Conservation (phyloP, 2,888 invertebrate species). For the Pseudeuparius sepicola region DNA sequence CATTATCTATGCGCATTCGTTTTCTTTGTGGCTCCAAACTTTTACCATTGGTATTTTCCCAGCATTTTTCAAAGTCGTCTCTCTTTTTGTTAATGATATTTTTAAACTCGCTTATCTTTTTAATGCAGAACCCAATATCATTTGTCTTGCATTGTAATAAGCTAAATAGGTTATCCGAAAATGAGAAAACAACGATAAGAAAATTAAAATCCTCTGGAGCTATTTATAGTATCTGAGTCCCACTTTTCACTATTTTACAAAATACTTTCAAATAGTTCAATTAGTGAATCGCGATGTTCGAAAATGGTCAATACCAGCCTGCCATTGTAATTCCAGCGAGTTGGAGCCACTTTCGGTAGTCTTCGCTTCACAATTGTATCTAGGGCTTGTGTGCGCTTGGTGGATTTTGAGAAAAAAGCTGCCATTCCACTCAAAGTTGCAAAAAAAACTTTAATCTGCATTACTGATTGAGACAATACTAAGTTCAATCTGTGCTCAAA, state of each 20-base stretch:
- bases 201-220: constrained; percentile 15
- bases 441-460: constrained; percentile 27
- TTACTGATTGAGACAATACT: constrained; percentile 24
- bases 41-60: constrained; percentile 2
- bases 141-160: constrained; percentile 15
- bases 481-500: constrained; percentile 19
- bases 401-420: constrained; percentile 27
- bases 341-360: constrained; percentile 18
- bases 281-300: constrained; percentile 15
- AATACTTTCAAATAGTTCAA: constrained; percentile 17
- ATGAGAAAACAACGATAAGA: constrained; percentile 3
- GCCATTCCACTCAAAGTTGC: constrained; percentile 23
- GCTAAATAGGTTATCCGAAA: constrained; percentile 16
- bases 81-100: constrained; percentile 8
- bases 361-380: constrained; percentile 14
- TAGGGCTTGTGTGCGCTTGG: constrained; percentile 22
- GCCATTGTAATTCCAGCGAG: constrained; percentile 21
- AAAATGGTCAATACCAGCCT: constrained; percentile 19
- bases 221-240: constrained; percentile 16
- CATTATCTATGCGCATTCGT: neutral
- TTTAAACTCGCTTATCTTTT: constrained; percentile 14
- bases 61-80: constrained; percentile 8
- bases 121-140: constrained; percentile 13
- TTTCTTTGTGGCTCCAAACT: constrained; percentile 7
- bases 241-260: constrained; percentile 16